Percentiles rank a stretch among this genome's conserved stretches.
These are phyloP conservation scores for Adoxophyes honmai DNA, from an alignment of 1,140 invertebrate species.

Conservation along the genomic window DNA sequence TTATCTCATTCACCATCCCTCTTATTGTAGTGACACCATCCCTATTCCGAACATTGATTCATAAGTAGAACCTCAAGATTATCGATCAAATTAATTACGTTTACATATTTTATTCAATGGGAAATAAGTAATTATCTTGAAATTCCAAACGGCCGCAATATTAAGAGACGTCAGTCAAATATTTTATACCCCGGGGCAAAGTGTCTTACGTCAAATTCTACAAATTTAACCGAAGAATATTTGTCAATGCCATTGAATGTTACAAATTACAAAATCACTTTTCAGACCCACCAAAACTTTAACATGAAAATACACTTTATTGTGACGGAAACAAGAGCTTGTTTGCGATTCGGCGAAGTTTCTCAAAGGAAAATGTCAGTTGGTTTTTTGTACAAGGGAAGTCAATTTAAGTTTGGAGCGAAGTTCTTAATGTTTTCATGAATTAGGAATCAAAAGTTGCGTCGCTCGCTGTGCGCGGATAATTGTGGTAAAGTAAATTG, in stretches of 20 bases:
- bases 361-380: not conserved
- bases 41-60: too few species aligned
- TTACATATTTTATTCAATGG: too few species aligned
- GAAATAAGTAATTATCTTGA: too few species aligned
- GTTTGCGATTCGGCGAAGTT: not conserved
- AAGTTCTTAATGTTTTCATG: conserved; percentile 45
- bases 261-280: not conserved
- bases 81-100: too few species aligned
- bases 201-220: not conserved
- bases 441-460: conserved; percentile 52
- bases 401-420: conserved; percentile 29
- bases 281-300: not conserved
- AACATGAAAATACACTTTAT: not conserved
- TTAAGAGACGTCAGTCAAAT: not conserved
- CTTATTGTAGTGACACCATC: too few species aligned
- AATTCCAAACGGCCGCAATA: not conserved
- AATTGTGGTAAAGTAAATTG: conserved; percentile 7
- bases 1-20: too few species aligned
- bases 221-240: conserved; percentile 5
- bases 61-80: too few species aligned
- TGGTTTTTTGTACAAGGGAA: conserved; percentile 16
- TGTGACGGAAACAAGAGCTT: not conserved
- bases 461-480: conserved; percentile 10
- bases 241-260: conserved; percentile 10
- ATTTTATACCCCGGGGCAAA: not conserved